phyloP scores from a whole-genome alignment of 2,797 vertebrate genomes.

The Karalla daura region DNA sequence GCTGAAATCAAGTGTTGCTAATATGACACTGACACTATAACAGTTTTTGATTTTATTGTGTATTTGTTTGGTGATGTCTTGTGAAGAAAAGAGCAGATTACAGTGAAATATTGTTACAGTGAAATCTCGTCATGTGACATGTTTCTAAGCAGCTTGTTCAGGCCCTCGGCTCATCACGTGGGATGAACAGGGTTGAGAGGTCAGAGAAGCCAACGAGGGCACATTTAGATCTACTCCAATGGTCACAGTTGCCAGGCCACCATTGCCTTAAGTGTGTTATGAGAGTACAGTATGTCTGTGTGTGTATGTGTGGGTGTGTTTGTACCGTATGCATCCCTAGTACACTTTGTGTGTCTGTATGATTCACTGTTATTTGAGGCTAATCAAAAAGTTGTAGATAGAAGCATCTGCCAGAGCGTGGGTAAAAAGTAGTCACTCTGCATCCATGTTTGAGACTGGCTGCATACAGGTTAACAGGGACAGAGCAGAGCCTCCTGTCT shows the following conservation, averaged over 20 bases:
- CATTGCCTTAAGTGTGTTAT: conserved; percentile 75
- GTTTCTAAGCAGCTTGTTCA: conserved; percentile 41
- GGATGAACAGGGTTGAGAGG: conserved; percentile 23
- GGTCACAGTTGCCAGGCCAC: conserved; percentile 72
- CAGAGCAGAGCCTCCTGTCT: neutral
- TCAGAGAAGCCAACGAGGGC: conserved; percentile 37
- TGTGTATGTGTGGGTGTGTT: conserved; percentile 4
- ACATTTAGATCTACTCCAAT: conserved; percentile 62
- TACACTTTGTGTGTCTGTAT: conserved; percentile 19
- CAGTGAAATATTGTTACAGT: conserved; percentile 35
- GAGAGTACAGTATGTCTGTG: conserved; percentile 46
- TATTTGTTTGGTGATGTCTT: conserved; percentile 29
- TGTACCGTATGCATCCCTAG: conserved; percentile 13
- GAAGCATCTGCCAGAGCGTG: conserved; percentile 11
- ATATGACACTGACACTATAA: neutral
- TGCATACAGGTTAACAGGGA: conserved; percentile 2
- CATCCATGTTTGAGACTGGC: neutral
- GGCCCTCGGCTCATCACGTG: neutral
- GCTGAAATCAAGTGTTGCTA: conserved; percentile 30
- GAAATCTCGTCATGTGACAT: conserved; percentile 13
- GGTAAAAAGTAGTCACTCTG: neutral
- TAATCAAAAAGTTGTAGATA: conserved; percentile 21
- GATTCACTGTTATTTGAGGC: conserved; percentile 45
- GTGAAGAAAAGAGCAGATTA: conserved; percentile 18
- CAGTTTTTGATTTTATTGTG: conserved; percentile 15